These are phyloP conservation scores for Bucorvus abyssinicus DNA, from an alignment of 2,797 vertebrate species.

Conservation along the genomic window DNA sequence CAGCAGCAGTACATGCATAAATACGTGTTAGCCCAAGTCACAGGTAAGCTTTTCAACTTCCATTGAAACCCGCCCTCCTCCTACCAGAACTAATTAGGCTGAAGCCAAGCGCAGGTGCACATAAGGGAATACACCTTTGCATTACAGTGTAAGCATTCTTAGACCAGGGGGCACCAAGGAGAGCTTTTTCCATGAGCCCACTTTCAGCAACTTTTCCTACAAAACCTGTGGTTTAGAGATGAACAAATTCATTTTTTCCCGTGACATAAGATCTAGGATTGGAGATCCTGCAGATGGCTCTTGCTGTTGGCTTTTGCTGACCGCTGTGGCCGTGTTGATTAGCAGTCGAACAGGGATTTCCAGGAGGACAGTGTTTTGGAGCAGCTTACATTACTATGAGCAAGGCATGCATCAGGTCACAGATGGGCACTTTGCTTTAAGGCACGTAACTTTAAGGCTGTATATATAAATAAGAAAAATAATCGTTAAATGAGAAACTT, in stretches of 20 bases:
- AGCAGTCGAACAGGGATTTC: neutral
- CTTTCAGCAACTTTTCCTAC: neutral
- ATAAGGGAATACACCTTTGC: neutral
- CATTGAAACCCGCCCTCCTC: neutral
- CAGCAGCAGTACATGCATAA: neutral
- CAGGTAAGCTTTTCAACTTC: neutral
- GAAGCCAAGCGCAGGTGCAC: neutral
- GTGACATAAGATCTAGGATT: neutral
- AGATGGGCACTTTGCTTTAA: neutral
- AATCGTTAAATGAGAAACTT: neutral
- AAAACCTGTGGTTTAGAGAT: neutral
- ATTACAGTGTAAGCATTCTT: fast-evolving
- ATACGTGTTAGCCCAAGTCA: neutral
- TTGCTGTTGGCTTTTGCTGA: neutral
- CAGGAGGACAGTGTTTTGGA: neutral
- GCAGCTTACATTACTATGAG: neutral
- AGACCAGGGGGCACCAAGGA: neutral
- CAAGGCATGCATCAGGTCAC: neutral
- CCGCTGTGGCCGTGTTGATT: neutral
- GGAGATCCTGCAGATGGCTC: neutral
- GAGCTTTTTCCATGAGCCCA: neutral
- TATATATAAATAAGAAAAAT: neutral
- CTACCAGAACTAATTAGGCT: neutral
- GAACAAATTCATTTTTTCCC: neutral
- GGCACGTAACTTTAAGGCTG: neutral